Conservation (phyloP, 2,888 invertebrate species). For the Cryptocephalus moraei region DNA sequence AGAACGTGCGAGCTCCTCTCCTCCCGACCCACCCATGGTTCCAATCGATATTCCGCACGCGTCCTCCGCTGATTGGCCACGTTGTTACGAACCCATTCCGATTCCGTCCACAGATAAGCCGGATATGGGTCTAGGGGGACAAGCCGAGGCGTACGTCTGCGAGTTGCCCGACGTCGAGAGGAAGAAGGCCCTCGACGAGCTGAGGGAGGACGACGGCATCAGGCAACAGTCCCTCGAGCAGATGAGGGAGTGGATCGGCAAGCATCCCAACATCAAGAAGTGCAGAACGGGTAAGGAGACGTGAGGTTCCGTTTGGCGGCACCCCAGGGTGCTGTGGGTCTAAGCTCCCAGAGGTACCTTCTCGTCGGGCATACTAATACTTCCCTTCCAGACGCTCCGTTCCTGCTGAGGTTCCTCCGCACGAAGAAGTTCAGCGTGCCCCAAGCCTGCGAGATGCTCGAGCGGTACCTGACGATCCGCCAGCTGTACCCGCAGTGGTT, state of each 20-base stretch:
- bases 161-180: slow-evolving; percentile 46
- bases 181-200: slow-evolving; percentile 57
- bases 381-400: slow-evolving; percentile 54
- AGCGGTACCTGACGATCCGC: slow-evolving; percentile 75
- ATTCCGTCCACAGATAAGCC: not conserved
- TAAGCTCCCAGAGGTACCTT: too few relatives aligned
- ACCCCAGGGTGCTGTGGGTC: too few relatives aligned
- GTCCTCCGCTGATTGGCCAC: too few relatives aligned
- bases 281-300: slow-evolving; percentile 59
- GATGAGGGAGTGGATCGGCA: slow-evolving; percentile 72
- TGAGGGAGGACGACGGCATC: slow-evolving; percentile 68
- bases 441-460: slow-evolving; percentile 77
- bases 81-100: too few relatives aligned
- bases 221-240: slow-evolving; percentile 65
- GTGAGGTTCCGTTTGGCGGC: too few relatives aligned
- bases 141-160: slow-evolving; percentile 30
- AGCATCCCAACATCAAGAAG: slow-evolving; percentile 70
- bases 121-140: slow-evolving; percentile 37
- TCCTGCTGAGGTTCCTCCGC: slow-evolving; percentile 73
- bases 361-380: not conserved
- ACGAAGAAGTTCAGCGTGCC: slow-evolving; percentile 83
- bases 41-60: too few relatives aligned
- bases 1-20: too few relatives aligned
- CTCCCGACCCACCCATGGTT: too few relatives aligned
- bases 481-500: slow-evolving; percentile 84